Evolutionary conservation across 2,888 invertebrate genomes (phyloP), one percentile per base, ranked within the genome.

Genomic region (Agrochola circellaris): DNA sequence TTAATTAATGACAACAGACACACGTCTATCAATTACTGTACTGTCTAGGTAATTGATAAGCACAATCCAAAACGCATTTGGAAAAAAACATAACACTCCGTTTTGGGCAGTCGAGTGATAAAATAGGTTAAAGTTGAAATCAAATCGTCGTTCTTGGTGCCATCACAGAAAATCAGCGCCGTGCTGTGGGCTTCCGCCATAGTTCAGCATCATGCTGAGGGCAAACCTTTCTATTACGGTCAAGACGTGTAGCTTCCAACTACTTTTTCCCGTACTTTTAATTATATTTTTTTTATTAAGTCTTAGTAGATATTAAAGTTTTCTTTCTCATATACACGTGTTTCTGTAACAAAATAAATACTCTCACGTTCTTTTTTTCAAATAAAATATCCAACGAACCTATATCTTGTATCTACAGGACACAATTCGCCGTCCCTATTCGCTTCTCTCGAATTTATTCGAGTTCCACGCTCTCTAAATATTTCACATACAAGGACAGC

Each of bases 401-500:
- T 77, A 78, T 58, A 58, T 38, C 54, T 17, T 56, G 15, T 64
- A 51, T 60, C 30, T 42, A 56, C 48, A 26, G 58, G 26, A 42
- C 30, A 60, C 38, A 66, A 66, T 72, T 56, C 45, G 23, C 62
- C 70, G 6, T 62, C 58, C 68, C 54, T 42, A 51, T 60, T 64
- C 76, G 68, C 45, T 42, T 64, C 60, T 61, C 66, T 69, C 51
- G 54, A 82, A 74, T 83, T 74, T 74, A 74, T 84, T 75, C 68
- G 65, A 81, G 65, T 79, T 64, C 60, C 72, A 77, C 62, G 69
- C 74, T 84, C 77, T 73, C 69, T 77, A 84, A 82, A 84, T 84
- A 79, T 79, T 81, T 79, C 75, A 79, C 74, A 77, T 69, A 75
- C 62, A 80, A 82, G 51, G 74, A 77, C 87, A 76, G 61, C 62